A percentile compares a stretch with the other conserved stretches of the same genome.
These are phyloP conservation scores for Machimus atricapillus DNA, from an alignment of 2,888 invertebrate genomes.

Conservation along the genomic window DNA sequence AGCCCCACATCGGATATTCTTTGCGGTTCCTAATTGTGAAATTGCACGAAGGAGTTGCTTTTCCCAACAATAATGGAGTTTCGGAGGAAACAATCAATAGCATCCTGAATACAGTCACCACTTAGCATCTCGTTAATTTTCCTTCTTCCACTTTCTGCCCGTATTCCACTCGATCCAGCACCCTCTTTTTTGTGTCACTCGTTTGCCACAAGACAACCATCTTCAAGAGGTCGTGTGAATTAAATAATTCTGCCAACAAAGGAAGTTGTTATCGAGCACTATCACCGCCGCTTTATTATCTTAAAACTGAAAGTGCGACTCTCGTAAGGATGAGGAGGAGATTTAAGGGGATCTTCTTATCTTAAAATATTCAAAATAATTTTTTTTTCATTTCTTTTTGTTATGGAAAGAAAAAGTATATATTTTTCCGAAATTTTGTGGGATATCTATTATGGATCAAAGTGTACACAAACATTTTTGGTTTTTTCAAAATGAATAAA, in stretches of 20 bases:
- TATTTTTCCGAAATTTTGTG: too few species aligned
- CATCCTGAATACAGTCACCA: constrained; percentile 21
- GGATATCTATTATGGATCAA: too few species aligned
- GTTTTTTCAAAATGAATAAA: too few species aligned
- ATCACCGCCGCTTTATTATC: neutral
- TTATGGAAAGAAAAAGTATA: too few species aligned
- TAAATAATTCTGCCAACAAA: neutral
- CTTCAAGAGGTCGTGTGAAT: neutral
- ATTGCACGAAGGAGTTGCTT: constrained; percentile 3
- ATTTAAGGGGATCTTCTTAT: too few species aligned
- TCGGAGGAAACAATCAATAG: constrained; percentile 20
- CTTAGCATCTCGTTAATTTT: constrained; percentile 23
- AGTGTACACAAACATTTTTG: too few species aligned
- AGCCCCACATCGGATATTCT: neutral
- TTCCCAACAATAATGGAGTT: neutral
- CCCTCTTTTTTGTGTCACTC: neutral
- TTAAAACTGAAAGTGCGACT: neutral
- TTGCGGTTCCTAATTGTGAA: neutral
- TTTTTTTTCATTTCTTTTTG: too few species aligned
- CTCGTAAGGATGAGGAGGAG: neutral
- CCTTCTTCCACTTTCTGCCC: neutral
- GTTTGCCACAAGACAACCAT: neutral
- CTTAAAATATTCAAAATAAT: too few species aligned
- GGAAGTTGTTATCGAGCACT: neutral
- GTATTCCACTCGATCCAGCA: neutral